Evolutionary conservation across 1,140 invertebrate species (phyloP).

Genomic region (Danaus plexippus): DNA sequence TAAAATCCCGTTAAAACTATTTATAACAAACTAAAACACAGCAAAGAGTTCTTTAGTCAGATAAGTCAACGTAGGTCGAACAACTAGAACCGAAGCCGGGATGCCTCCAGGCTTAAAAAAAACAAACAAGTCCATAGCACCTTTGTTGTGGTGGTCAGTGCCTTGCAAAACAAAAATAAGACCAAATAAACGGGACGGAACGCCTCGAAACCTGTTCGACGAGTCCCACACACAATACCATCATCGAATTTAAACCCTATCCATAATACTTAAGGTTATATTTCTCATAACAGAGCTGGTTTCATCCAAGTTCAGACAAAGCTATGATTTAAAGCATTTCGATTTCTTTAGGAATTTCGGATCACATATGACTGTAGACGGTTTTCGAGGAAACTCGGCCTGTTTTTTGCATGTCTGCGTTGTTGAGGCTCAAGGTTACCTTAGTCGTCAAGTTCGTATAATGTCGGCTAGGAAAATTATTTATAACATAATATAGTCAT

Average conservation of each 20-base stretch:
- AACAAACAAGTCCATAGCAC: constrained; percentile 40
- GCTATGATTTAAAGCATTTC: constrained; percentile 63
- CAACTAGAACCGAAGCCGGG: constrained; percentile 20
- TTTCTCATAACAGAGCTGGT: constrained; percentile 5
- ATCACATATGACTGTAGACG: constrained; percentile 35
- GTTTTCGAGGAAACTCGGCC: constrained; percentile 26
- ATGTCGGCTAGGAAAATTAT: no score
- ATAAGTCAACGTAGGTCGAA: no score
- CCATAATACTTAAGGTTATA: constrained; percentile 20
- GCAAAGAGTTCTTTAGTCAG: no score
- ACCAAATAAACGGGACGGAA: constrained; percentile 54
- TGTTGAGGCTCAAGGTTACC: constrained; percentile 5
- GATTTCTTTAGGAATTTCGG: constrained; percentile 67
- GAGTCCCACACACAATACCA: constrained; percentile 18
- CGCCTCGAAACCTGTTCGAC: constrained; percentile 55
- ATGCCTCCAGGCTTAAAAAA: constrained; percentile 47
- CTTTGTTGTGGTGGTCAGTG: constrained; percentile 71
- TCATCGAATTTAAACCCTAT: constrained; percentile 7
- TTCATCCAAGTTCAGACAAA: constrained; percentile 3
- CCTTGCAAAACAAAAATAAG: constrained; percentile 66
- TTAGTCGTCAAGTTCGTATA: no score
- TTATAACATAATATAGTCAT: no score
- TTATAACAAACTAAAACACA: no score
- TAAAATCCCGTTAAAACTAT: no score
- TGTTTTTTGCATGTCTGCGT: constrained; percentile 32